phyloP scores from a whole-genome alignment of 1,140 invertebrate species.

The Leptopilina boulardi region DNA sequence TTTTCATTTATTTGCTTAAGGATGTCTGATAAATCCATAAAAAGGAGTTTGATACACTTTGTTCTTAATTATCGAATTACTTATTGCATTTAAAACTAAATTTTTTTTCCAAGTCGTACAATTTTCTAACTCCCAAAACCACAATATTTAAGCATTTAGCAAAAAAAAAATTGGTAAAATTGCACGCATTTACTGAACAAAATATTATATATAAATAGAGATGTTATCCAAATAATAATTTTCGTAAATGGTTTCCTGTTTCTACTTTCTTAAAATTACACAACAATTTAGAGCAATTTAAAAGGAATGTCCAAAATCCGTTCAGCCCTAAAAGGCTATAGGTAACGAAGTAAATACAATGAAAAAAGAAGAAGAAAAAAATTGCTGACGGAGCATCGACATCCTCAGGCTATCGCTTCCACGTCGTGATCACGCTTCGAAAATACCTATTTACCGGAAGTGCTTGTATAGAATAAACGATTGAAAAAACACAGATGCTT shows the following conservation, averaged over 20 bases:
- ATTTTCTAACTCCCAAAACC: no score
- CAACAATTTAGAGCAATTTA: background rate
- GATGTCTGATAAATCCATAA: no score
- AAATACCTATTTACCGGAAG: slow-evolving; percentile 51
- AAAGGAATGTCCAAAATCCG: background rate
- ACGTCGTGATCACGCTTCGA: slow-evolving; percentile 50
- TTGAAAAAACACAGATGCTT: slow-evolving; percentile 32
- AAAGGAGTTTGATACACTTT: no score
- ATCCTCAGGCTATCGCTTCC: slow-evolving; percentile 47
- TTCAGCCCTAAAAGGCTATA: slow-evolving; percentile 2
- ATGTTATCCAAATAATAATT: background rate
- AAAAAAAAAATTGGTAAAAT: no score
- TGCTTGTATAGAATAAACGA: slow-evolving; percentile 35
- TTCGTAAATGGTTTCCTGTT: background rate
- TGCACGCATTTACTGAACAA: no score
- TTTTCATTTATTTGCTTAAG: no score
- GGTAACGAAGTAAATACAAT: slow-evolving; percentile 18
- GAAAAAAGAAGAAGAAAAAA: slow-evolving; percentile 36
- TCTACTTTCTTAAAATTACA: background rate
- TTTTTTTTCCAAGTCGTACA: no score
- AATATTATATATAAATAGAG: no score
- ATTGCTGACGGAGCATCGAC: slow-evolving; percentile 27
- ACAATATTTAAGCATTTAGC: no score
- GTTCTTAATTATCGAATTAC: no score
- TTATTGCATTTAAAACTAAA: no score